Conservation (phyloP, 2,888 invertebrate genomes). For the Agonum fuliginosum region DNA sequence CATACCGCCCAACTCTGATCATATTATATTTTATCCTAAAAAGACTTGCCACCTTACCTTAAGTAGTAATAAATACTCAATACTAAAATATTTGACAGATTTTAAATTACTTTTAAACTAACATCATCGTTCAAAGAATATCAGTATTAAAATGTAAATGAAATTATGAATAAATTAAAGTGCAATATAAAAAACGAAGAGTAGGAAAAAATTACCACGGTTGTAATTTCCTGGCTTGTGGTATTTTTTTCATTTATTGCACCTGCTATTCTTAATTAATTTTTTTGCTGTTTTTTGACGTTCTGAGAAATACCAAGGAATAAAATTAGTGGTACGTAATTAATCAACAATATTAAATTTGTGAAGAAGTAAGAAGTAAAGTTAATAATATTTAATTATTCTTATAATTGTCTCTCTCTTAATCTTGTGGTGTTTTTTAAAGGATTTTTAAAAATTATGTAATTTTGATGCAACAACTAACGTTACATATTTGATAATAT, state of each 20-base stretch:
- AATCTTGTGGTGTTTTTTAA: no score
- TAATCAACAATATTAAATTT: conserved; percentile 10
- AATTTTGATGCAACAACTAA: no score
- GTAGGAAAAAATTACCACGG: conserved; percentile 19
- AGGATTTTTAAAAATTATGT: no score
- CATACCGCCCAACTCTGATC: no score
- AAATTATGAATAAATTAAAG: conserved; percentile 44
- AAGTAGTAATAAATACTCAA: no score
- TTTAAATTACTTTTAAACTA: conserved; percentile 15
- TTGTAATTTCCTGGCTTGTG: background rate
- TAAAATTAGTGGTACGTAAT: conserved; percentile 20
- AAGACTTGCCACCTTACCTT: no score
- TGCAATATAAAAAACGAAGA: background rate
- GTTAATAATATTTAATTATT: conserved; percentile 14
- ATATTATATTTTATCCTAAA: no score
- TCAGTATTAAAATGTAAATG: conserved; percentile 42
- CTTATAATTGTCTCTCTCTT: background rate
- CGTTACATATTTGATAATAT: no score
- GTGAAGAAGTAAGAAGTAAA: background rate
- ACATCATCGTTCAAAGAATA: conserved; percentile 18
- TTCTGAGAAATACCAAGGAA: conserved; percentile 8
- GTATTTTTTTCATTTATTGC: conserved; percentile 35
- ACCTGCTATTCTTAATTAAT: conserved; percentile 21
- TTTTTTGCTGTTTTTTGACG: conserved; percentile 33
- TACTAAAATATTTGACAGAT: background rate